These are phyloP conservation scores for Priocnemis perturbator DNA, from an alignment of 2,888 invertebrate species.

Conservation along the genomic window DNA sequence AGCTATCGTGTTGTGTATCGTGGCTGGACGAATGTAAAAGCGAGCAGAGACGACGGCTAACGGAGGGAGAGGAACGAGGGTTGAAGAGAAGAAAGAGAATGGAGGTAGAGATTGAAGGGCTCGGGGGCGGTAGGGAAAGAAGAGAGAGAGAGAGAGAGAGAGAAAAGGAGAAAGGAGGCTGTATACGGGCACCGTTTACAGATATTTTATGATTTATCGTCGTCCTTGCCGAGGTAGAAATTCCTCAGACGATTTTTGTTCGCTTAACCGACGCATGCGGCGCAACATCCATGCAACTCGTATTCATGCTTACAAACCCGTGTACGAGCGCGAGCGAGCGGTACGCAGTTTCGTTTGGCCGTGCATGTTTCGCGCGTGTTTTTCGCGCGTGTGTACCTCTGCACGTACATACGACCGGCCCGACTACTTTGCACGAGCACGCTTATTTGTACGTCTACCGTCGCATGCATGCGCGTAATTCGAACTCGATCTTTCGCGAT, in stretches of 20 bases:
- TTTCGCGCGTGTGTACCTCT: neutral
- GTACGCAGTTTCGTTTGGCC: no score
- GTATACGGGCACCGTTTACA: conserved; percentile 35
- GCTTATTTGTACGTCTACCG: conserved; percentile 26
- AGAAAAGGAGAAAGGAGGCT: conserved; percentile 21
- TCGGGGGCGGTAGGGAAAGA: neutral
- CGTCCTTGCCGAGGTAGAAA: conserved; percentile 49
- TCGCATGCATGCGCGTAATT: neutral
- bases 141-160: conserved; percentile 41
- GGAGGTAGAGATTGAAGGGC: neutral
- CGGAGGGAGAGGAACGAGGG: neutral
- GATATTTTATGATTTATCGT: conserved; percentile 54
- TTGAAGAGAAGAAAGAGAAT: neutral
- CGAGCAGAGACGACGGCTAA: neutral
- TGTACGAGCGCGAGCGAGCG: no score
- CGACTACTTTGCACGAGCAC: conserved; percentile 33
- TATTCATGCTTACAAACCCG: no score
- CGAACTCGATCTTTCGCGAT: no score
- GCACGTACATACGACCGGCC: conserved; percentile 28
- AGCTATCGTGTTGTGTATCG: conserved; percentile 35
- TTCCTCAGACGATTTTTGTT: conserved; percentile 42
- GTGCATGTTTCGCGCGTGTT: no score
- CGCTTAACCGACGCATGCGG: conserved; percentile 12
- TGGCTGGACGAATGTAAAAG: no score
- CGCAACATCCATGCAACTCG: neutral